Percentiles rank a stretch among this genome's conserved stretches.
These are phyloP conservation scores for Gorsachius goisagi DNA, from an alignment of 2,113 vertebrate species.

Conservation along the genomic window DNA sequence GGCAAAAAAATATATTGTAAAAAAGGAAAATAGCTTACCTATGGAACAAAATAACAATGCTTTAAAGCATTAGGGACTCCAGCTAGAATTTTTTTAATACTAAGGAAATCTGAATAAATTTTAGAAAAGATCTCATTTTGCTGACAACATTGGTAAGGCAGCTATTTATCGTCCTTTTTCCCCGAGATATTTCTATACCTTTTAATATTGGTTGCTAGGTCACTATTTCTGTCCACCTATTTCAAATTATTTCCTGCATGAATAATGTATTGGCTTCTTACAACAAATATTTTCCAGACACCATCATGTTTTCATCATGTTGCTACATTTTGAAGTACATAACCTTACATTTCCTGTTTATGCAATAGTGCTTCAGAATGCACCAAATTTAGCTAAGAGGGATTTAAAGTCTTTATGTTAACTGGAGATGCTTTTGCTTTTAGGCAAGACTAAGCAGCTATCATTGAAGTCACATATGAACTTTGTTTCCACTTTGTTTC, in stretches of 20 bases:
- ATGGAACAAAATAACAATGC: background rate
- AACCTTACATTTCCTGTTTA: background rate
- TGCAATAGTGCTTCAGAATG: background rate
- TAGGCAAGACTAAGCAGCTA: background rate
- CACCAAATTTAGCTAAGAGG: background rate
- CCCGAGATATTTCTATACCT: background rate
- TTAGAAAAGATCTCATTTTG: background rate
- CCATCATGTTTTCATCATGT: background rate
- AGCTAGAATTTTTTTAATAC: background rate
- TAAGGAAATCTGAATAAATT: background rate
- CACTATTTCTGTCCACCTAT: background rate
- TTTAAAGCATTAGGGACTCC: background rate
- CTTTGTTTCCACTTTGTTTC: too few relatives aligned
- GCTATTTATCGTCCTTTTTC: background rate
- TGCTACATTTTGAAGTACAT: background rate
- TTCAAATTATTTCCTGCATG: background rate
- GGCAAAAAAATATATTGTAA: background rate
- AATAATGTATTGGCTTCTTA: background rate
- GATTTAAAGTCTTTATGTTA: background rate
- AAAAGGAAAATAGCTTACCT: background rate
- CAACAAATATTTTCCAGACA: background rate
- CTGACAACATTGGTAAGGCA: background rate
- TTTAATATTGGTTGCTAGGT: background rate
- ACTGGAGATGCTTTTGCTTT: background rate
- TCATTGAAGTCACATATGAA: background rate